Conservation (phyloP, 1,140 invertebrate species). For the Philaenus spumarius region DNA sequence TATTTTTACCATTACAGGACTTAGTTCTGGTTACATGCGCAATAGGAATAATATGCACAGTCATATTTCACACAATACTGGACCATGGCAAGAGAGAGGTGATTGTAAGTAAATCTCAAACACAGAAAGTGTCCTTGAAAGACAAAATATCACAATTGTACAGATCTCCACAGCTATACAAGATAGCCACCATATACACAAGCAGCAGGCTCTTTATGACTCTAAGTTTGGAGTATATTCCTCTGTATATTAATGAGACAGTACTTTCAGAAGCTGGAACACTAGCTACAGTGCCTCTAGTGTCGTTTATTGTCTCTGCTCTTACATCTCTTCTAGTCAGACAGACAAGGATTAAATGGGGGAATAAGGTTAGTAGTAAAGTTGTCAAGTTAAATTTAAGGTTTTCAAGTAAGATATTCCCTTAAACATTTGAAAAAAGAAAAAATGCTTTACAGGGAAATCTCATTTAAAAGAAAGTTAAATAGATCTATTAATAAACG, state of each 20-base stretch:
- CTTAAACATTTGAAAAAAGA: no score
- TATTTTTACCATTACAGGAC: constrained; percentile 49
- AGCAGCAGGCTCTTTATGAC: constrained; percentile 77
- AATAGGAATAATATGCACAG: constrained; percentile 47
- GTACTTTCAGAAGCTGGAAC: constrained; percentile 51
- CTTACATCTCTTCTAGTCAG: constrained; percentile 70
- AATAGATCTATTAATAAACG: no score
- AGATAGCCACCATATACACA: constrained; percentile 58
- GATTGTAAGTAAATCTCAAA: background rate
- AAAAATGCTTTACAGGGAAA: no score
- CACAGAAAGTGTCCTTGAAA: background rate
- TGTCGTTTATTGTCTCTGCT: constrained; percentile 79
- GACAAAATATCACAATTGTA: background rate
- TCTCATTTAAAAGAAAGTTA: no score
- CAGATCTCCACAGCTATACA: constrained; percentile 19
- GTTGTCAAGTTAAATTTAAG: no score
- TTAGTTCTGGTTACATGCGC: constrained; percentile 48
- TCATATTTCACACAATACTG: constrained; percentile 50
- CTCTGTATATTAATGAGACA: constrained; percentile 76
- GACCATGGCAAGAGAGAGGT: constrained; percentile 27
- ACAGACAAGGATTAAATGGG: constrained; percentile 9
- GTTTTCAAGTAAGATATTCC: no score
- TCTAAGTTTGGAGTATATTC: constrained; percentile 77
- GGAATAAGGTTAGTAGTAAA: no score
- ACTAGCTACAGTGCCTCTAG: constrained; percentile 81